Percentiles rank a stretch among this genome's conserved stretches.
Evolutionary conservation across 2,888 invertebrate genomes (phyloP).

Genomic region (Malthinus flaveolus): DNA sequence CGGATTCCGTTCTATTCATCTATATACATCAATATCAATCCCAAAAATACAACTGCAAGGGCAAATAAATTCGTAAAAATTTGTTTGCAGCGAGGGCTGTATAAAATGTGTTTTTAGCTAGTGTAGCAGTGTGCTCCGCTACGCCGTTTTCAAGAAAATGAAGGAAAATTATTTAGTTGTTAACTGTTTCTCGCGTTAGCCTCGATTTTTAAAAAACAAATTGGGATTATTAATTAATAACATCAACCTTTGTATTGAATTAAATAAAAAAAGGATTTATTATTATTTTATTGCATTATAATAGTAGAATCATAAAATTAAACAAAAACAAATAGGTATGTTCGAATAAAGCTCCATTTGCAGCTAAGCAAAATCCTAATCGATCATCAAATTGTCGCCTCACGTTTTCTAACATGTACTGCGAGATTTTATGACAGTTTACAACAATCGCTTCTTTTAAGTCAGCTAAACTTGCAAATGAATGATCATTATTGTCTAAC

Average conservation of each 20-base stretch:
- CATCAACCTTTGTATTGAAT: no score
- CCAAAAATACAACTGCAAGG: no score
- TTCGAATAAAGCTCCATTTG: background rate
- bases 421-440: background rate
- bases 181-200: no score
- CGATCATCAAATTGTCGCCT: background rate
- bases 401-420: background rate
- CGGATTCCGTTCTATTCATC: no score
- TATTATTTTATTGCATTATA: no score
- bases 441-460: background rate
- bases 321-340: background rate
- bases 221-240: no score
- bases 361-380: background rate
- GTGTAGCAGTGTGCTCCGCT: conserved; percentile 36
- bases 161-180: no score
- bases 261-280: no score
- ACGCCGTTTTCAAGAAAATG: conserved; percentile 18
- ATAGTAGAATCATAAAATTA: no score
- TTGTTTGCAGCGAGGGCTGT: conserved; percentile 22
- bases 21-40: no score
- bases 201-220: no score
- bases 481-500: background rate
- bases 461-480: background rate
- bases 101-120: conserved; percentile 27
- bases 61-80: no score